These are phyloP conservation scores for Ormyrus labotus DNA, from an alignment of 2,888 invertebrate species.

Conservation along the genomic window DNA sequence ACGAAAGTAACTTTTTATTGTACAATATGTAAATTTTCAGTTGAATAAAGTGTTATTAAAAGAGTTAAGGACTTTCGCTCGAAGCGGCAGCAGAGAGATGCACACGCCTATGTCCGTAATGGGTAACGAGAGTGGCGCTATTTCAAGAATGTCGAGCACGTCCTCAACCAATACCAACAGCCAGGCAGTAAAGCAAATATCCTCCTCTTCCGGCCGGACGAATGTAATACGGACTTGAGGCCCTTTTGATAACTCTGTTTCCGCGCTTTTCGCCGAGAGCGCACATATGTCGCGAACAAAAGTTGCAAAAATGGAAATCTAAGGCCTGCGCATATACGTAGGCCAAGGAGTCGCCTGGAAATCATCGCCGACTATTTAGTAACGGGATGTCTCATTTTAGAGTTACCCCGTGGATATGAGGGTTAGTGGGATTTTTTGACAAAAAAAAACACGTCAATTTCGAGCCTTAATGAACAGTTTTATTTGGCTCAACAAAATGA, in stretches of 20 bases:
- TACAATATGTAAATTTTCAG: no score
- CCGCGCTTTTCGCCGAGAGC: constrained; percentile 23
- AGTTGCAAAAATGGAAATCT: constrained; percentile 39
- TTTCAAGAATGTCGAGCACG: constrained; percentile 75
- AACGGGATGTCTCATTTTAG: no score
- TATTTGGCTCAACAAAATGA: no score
- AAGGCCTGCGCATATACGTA: no score
- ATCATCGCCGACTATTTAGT: no score
- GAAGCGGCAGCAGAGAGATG: constrained; percentile 3
- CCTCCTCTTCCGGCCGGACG: constrained; percentile 45
- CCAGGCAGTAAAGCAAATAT: constrained; percentile 76
- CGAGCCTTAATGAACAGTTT: no score
- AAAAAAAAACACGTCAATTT: no score
- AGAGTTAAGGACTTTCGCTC: constrained; percentile 67
- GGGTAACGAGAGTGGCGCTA: constrained; percentile 72
- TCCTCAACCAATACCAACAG: constrained; percentile 75
- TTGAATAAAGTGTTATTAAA: constrained; percentile 66
- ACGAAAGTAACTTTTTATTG: no score
- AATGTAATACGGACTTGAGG: background rate
- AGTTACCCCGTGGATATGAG: no score
- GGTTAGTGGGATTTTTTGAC: no score
- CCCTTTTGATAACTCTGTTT: constrained; percentile 35
- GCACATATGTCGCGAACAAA: background rate
- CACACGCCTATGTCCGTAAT: constrained; percentile 53
- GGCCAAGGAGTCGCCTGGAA: no score